Percentiles rank a stretch among this genome's conserved stretches.
Conservation (phyloP, 1,140 invertebrate species). For the Drosophila bocqueti region DNA sequence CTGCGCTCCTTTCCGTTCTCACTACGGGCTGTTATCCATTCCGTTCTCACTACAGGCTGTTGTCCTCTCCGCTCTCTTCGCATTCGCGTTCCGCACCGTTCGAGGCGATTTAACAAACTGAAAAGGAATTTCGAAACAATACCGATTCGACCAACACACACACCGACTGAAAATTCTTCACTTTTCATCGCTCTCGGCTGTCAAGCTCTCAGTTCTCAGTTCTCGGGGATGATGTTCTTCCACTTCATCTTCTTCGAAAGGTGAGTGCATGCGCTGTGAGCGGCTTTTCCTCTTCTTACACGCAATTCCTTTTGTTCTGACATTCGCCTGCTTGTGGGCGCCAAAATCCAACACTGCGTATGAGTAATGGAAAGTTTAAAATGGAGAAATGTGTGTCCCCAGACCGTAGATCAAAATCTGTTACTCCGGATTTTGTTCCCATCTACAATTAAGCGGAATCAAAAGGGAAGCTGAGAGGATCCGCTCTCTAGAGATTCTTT, state of each 20-base stretch:
- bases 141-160: conserved; percentile 18
- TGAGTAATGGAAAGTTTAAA: conserved; percentile 28
- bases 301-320: conserved; percentile 41
- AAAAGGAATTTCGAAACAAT: conserved; percentile 58
- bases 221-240: conserved; percentile 34
- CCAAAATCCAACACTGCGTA: conserved; percentile 69
- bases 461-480: not conserved
- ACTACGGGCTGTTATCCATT: conserved; percentile 31
- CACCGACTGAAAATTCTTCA: conserved; percentile 54
- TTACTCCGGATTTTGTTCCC: not conserved
- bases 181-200: conserved; percentile 6
- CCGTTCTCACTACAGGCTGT: conserved; percentile 34
- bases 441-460: not conserved
- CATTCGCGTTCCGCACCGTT: conserved; percentile 65
- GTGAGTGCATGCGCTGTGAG: conserved; percentile 51
- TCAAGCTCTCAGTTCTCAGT: conserved; percentile 12
- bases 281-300: not conserved
- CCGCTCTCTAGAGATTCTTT: not conserved
- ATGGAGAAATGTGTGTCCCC: not conserved
- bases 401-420: not conserved
- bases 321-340: conserved; percentile 40
- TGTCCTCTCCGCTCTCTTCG: conserved; percentile 38
- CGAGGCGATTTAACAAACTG: conserved; percentile 79
- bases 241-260: conserved; percentile 10
- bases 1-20: conserved; percentile 37